phyloP scores from a whole-genome alignment of 2,113 vertebrate genomes.

The Percopsis transmontana region DNA sequence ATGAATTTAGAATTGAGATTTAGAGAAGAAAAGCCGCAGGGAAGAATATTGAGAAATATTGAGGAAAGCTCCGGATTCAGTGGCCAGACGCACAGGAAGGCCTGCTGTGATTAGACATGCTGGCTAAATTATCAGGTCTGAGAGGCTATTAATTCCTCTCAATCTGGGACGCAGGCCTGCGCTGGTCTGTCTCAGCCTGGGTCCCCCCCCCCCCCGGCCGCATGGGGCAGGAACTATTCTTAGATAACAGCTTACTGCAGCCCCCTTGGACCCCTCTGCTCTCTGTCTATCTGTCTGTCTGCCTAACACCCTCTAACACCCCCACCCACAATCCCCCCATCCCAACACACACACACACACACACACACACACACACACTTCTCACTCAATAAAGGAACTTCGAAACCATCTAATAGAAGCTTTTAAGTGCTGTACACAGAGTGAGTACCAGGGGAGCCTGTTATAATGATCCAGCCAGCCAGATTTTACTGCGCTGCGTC shows the following conservation, averaged over 20 bases:
- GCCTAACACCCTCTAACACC: conserved; percentile 47
- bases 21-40: conserved; percentile 26
- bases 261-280: conserved; percentile 15
- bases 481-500: conserved; percentile 48
- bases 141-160: conserved; percentile 50
- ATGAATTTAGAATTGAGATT: neutral
- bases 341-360: conserved; percentile 7
- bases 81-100: conserved; percentile 42
- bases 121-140: conserved; percentile 56
- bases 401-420: conserved; percentile 40
- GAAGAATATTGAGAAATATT: conserved; percentile 7
- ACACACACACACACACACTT: conserved; percentile 38
- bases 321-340: neutral
- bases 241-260: conserved; percentile 44
- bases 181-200: conserved; percentile 34
- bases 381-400: conserved; percentile 61
- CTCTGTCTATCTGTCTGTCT: conserved; percentile 43
- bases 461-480: conserved; percentile 49
- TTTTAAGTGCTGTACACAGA: conserved; percentile 42
- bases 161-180: conserved; percentile 49
- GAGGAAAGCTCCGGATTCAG: conserved; percentile 8
- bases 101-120: conserved; percentile 52
- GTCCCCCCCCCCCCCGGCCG: conserved; percentile 7
- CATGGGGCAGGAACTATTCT: conserved; percentile 56
- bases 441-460: conserved; percentile 42